These are phyloP conservation scores for Arctia plantaginis DNA, from an alignment of 2,888 invertebrate species.

Conservation along the genomic window DNA sequence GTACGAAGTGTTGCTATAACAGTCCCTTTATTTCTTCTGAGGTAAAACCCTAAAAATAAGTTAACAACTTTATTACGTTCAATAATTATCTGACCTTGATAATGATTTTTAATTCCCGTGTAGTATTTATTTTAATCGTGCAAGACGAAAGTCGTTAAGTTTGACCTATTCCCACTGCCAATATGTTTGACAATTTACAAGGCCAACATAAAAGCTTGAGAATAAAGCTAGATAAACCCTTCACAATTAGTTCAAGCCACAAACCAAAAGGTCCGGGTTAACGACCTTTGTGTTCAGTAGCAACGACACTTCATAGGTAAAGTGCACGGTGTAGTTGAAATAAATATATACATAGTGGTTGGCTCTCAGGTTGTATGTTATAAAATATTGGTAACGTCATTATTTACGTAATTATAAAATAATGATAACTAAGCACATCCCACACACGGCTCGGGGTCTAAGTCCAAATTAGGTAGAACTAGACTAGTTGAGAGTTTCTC, in stretches of 20 bases:
- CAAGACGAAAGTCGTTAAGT: slow-evolving; percentile 10
- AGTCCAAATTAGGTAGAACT: too few relatives aligned
- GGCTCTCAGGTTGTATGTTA: too few relatives aligned
- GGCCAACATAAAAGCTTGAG: slow-evolving; percentile 10
- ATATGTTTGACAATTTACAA: slow-evolving; percentile 1
- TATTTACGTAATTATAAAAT: too few relatives aligned
- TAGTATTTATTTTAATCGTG: background rate
- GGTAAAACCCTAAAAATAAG: too few relatives aligned
- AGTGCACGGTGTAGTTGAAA: background rate
- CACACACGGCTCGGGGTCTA: too few relatives aligned
- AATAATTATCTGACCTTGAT: background rate
- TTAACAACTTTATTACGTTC: background rate
- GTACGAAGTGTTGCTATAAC: too few relatives aligned
- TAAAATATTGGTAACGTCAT: too few relatives aligned
- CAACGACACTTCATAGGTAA: slow-evolving; percentile 13
- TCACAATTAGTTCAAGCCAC: slow-evolving; percentile 4
- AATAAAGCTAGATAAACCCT: slow-evolving; percentile 10
- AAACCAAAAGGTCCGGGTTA: slow-evolving; percentile 1
- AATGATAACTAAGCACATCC: too few relatives aligned
- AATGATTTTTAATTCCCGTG: background rate
- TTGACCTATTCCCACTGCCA: background rate
- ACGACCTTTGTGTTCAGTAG: slow-evolving; percentile 25
- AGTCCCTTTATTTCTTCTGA: too few relatives aligned
- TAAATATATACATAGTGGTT: background rate
- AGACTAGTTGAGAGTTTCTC: too few relatives aligned